Conservation (phyloP, 1,140 invertebrate genomes). For the Eueides isabella region DNA sequence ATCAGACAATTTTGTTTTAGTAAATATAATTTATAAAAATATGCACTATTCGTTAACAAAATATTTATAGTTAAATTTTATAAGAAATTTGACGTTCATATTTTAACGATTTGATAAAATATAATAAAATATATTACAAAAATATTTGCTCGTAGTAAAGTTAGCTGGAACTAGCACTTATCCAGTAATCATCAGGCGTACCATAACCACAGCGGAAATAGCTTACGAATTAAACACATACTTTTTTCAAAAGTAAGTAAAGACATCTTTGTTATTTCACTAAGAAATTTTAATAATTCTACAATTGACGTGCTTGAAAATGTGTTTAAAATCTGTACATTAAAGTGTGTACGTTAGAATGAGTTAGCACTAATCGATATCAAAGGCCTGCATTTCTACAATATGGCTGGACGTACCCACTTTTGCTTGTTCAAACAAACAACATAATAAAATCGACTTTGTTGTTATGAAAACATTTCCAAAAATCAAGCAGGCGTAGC, state of each 20-base stretch:
- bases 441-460: constrained; percentile 50
- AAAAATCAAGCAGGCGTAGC: constrained; percentile 68
- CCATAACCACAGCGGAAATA: constrained; percentile 36
- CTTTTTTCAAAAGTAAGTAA: constrained; percentile 29
- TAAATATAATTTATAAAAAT: no score
- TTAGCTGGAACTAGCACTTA: constrained; percentile 12
- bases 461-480: constrained; percentile 55
- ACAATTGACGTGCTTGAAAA: not conserved
- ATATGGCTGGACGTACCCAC: constrained; percentile 33
- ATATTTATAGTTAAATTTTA: no score
- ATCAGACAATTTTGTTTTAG: no score
- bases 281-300: constrained; percentile 9
- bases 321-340: not conserved
- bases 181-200: constrained; percentile 19
- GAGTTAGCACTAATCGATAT: constrained; percentile 25
- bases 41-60: no score
- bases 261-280: constrained; percentile 31
- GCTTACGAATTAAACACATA: constrained; percentile 16
- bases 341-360: not conserved
- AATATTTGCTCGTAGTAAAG: not conserved
- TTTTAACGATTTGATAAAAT: not conserved
- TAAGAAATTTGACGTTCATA: no score
- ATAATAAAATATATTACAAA: not conserved
- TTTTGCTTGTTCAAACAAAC: constrained; percentile 53
- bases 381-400: constrained; percentile 31